These are phyloP conservation scores for Phalloptychus januarius DNA, from an alignment of 2,797 vertebrate genomes.

Conservation along the genomic window DNA sequence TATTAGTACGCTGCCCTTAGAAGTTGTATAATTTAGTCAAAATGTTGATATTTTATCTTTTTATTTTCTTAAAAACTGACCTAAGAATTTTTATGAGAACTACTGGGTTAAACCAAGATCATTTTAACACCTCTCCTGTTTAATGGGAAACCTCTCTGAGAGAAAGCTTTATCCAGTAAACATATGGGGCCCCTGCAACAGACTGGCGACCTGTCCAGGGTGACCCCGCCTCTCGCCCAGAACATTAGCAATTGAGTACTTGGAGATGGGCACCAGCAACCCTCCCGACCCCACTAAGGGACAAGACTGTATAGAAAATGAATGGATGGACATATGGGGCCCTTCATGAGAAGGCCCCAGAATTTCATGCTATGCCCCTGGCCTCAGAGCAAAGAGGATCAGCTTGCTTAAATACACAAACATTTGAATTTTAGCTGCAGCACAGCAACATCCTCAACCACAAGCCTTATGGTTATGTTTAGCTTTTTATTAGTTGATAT, in stretches of 20 bases:
- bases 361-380: not conserved
- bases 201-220: no score
- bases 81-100: not conserved
- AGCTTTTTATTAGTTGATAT: not conserved
- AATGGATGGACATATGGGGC: not conserved
- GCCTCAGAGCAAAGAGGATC: no score
- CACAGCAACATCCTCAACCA: not conserved
- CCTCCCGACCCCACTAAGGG: no score
- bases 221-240: no score
- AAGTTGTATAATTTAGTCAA: not conserved
- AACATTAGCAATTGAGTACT: no score
- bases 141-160: not conserved
- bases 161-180: not conserved
- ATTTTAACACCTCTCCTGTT: not conserved
- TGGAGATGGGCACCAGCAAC: no score
- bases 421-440: not conserved
- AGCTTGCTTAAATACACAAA: not conserved
- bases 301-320: no score
- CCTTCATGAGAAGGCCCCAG: not conserved
- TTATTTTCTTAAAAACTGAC: not conserved
- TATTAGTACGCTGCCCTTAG: not conserved
- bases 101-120: not conserved
- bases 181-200: not conserved
- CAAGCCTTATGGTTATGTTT: not conserved
- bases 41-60: not conserved